Conservation (phyloP, 1,140 invertebrate genomes). For the Arctopsyche grandis region DNA sequence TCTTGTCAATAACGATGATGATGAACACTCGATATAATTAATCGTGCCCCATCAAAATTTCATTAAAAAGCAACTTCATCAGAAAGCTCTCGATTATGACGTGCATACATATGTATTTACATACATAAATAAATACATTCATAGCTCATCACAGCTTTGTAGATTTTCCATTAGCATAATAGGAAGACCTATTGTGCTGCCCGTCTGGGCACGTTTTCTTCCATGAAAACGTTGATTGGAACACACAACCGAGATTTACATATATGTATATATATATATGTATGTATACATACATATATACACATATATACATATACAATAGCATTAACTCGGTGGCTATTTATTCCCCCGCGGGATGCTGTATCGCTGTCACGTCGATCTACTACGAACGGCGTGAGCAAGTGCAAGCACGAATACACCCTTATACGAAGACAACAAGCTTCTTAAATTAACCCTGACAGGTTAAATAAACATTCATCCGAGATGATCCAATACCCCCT, state of each 20-base stretch:
- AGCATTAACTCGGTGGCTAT: constrained; percentile 17
- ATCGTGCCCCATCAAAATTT: too few relatives aligned
- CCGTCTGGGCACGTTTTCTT: not conserved
- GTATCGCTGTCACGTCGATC: constrained; percentile 50
- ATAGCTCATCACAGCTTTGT: too few relatives aligned
- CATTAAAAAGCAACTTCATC: too few relatives aligned
- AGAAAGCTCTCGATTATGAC: too few relatives aligned
- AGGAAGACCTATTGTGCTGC: not conserved
- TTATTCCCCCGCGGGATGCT: constrained; percentile 37
- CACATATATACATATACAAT: too few relatives aligned
- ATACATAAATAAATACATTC: too few relatives aligned
- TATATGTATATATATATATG: not conserved
- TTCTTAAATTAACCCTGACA: constrained; percentile 34
- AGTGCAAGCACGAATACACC: not conserved
- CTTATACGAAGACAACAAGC: not conserved
- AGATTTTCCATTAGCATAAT: not conserved
- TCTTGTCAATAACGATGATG: too few relatives aligned
- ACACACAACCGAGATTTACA: not conserved
- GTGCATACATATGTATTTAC: too few relatives aligned
- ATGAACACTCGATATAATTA: too few relatives aligned
- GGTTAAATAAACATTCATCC: not conserved
- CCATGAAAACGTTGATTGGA: constrained; percentile 27
- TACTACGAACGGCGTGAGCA: constrained; percentile 47
- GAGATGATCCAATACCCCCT: too few relatives aligned
- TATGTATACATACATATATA: not conserved